Base-by-base conservation (phyloP, 2,797 vertebrate species). In the Peromyscus attwateri region DNA sequence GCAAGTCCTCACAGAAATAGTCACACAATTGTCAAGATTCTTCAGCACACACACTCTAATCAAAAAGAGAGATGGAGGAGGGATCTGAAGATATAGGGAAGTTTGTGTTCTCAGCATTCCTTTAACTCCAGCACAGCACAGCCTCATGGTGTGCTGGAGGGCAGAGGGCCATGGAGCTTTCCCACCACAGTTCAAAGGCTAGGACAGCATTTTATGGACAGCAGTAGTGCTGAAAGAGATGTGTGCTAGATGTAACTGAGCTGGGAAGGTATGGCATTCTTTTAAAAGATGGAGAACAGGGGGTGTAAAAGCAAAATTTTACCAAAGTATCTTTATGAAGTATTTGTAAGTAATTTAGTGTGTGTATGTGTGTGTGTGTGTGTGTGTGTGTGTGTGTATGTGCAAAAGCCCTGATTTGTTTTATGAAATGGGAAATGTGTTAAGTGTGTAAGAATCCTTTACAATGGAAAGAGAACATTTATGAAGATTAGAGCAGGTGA, bases 391-490 rank as follows among this genome's bases (percentile, higher is more conserved):
- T 57, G 34, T 55, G 19, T 13, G 10, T 12, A 17, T 10, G 19
- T 23, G 9, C 52, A 40, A 83, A 83, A 64, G 37, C 46, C 57
- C 92, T 92, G 27, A 81, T 94, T 93, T 62, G 60, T 87, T 94
- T 96, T 70, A 43, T 94, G 25, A 75, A 92, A 95, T 8, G 83
- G 89, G 79, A 92, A 95, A 70, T 52, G 94, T 52, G 80, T 34
- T 40, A 88, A 75, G 29, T 64, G 64, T 17, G 37, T 81, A 92
- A 95, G 92, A 89, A 68, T 68, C 88, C 81, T 76, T 96, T 95
- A 92, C 43, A 84, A 95, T 77, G 8, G 49, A 77, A 94, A 66
- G 75, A 66, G 82, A 60, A 70, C 27, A n/a, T 40, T 73, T 89
- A 60, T 62, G 52, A 85, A 90, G 66, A 91, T 52, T 40, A 85